Evolutionary conservation across 1,140 invertebrate genomes (phyloP), one percentile per base, ranked within the genome.

Genomic region (Zophobas morio): DNA sequence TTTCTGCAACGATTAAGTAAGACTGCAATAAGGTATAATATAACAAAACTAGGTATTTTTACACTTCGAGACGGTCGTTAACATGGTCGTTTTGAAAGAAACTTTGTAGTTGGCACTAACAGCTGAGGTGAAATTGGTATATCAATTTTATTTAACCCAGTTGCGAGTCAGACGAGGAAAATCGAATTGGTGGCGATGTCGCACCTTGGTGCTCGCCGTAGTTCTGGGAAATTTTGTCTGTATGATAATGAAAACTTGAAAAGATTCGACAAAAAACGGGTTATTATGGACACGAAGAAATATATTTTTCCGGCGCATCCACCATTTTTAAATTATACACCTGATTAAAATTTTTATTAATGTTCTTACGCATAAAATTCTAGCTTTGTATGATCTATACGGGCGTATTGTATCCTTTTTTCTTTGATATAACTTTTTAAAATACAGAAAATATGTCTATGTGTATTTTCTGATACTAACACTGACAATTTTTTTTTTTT

Each of bases 141-240:
- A 63, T 20, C 20, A 20, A 20, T 40, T 56, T 56, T 4, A 40
- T 36, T 20, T 63, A 63, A 63, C 57, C 57, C 39, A 63, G 35
- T 63, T 63, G 57, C 57, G 8, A 20, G 49, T 51, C n/a, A 20
- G n/a, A 51, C 49, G 49, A 39, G 57, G 39, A 63, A 57, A 63
- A 63, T 63, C 57, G 57, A 63, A 63, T 51, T 63, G 57, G 37
- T 63, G 57, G 57, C 57, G 57, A 63, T 63, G 36, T 63, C 57
- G 57, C 57, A 63, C 57, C 57, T 63, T 63, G 57, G 57, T 20
- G 57, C 57, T 40, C 34, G 57, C 57, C 57, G 6, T 51, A 51
- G 49, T 51, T 63, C 57, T 40, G 36, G 57, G 36, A 63, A 63
- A 63, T 63, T 63, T 40, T 36, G 35, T 39, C 20, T 37, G 56